Evolutionary conservation across 2,113 vertebrate genomes (phyloP), one percentile per base, ranked within the genome.

Genomic region (Garra rufa): DNA sequence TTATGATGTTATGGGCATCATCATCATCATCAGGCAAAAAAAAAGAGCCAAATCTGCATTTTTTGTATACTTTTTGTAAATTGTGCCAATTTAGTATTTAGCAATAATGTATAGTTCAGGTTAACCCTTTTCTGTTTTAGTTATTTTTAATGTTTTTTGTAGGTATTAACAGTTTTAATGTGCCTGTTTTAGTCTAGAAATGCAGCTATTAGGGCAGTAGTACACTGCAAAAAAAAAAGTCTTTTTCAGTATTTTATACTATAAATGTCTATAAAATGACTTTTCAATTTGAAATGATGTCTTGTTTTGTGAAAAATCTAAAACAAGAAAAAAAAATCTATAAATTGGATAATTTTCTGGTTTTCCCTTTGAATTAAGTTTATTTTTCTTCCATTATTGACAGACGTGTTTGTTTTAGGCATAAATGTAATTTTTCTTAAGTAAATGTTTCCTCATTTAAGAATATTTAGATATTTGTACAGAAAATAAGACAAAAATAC

Each of bases 181-280:
- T n/a, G 19, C 3, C 11, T 17, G 34, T 43, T 43, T 43, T 61
- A 6, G 9, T 14, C 38, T 17, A 65, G 41, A 65, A 26, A 13
- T 50, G 77, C 43, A 65, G 77, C 77, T 65, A n/a, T 48, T 48
- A 21, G 24, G 73, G 46, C 44, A 30, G 44, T 50, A 75, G 44
- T 15, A 15, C 44, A 75, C n/a, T 75, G 4, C 44, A 28, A 50
- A 48, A 26, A 43, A 63, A 1, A 3, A n/a, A n/a, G n/a, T n/a
- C n/a, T n/a, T n/a, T n/a, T n/a, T n/a, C n/a, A n/a, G n/a, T n/a
- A n/a, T n/a, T n/a, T n/a, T n/a, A n/a, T n/a, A n/a, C n/a, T n/a
- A n/a, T n/a, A n/a, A n/a, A n/a, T n/a, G n/a, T n/a, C n/a, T n/a
- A n/a, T n/a, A n/a, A n/a, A n/a, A 70, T 41, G 19, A 48, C 46